Evolutionary conservation across 2,888 invertebrate genomes (phyloP), one percentile per base, ranked within the genome.

Genomic region (Andrena trimmerana): DNA sequence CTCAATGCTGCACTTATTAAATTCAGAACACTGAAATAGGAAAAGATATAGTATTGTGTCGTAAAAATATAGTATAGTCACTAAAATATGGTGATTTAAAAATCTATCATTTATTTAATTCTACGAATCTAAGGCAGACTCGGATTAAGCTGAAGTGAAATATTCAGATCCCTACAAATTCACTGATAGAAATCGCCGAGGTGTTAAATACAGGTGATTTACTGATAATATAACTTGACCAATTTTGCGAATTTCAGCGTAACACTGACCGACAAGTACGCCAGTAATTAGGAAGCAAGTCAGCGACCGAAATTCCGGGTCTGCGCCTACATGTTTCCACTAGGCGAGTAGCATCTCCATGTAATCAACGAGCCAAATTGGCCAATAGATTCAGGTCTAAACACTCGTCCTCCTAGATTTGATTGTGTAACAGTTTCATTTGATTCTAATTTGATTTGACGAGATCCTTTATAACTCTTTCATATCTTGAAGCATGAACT

Each of bases 281-380:
- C 52, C 20, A 78, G 60, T 67, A 62, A 48, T 74, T 74, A 48
- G 60, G 63, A 74, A 59, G 66, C 50, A 42, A 74, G 74, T 78
- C 74, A 60, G 36, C 29, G 33, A 59, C 31, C 59, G 66, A 74
- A 78, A 78, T 78, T 73, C 66, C 24, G 36, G 48, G n/a, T 13
- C 29, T 42, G 42, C 4, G 16, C 42, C 13, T 42, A 42, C 42
- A 42, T 42, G 42, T 42, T 42, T 42, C 42, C 16, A 42, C 16
- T 66, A 60, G 65, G 65, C 59, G 54, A 65, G 73, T 50, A 65
- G 50, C 65, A 65, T 50, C 60, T 31, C 27, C 50, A 16, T 48
- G 48, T 29, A 54, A 36, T 33, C 36, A 60, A 74, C 60, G n/a
- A 62, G 52, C 52, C 24, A 74, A 78, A 78, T 66, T 74, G 60